Evolutionary conservation across 2,797 vertebrate species (phyloP), one percentile per base, ranked within the genome.

Genomic region (Ptychobarbus kaznakovi): DNA sequence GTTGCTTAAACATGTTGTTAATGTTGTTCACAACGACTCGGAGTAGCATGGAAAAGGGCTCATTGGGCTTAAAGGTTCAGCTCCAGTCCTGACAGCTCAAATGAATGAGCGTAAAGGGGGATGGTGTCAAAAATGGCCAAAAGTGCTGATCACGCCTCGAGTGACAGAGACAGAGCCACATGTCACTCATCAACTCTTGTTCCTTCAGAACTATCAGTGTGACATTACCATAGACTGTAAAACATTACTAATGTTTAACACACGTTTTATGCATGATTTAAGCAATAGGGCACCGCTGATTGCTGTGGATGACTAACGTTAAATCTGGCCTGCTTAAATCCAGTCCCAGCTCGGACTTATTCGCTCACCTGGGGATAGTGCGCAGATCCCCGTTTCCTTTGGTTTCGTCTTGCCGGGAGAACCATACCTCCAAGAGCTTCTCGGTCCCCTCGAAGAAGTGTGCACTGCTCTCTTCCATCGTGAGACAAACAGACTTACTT

Each of bases 361-460:
- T 49, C 8, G 58, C 68, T 74, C 80, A 99, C 97, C 98, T 98
- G 89, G 98, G 98, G 92, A 99, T 99, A 93, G 96, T 96, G 89
- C 97, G 97, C 91, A 99, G 97, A 93, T 99, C 97, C 92, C 97
- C 97, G 91, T 97, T 97, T 90, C 97, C 97, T 93, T 97, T 98
- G 94, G 94, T 95, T 88, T 96, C 95, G 90, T 97, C 97, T 92
- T 97, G 95, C 87, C 96, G 95, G 92, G 97, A 97, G 95, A 99
- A 99, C 98, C 97, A 99, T 94, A 99, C 96, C 95, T 99, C 97
- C 96, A 99, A 89, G 89, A 99, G 96, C 95, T 99, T 99, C 94
- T 99, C 97, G 58, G 98, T 99, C 90, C 98, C 97, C 95, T 99
- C 97, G 95, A 99, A 99, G 96, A 99, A 99, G 96, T 99, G 97